A percentile compares a stretch with the other conserved stretches of the same genome.
Evolutionary conservation across 2,113 vertebrate species (phyloP).

Genomic region (Tursiops truncatus): DNA sequence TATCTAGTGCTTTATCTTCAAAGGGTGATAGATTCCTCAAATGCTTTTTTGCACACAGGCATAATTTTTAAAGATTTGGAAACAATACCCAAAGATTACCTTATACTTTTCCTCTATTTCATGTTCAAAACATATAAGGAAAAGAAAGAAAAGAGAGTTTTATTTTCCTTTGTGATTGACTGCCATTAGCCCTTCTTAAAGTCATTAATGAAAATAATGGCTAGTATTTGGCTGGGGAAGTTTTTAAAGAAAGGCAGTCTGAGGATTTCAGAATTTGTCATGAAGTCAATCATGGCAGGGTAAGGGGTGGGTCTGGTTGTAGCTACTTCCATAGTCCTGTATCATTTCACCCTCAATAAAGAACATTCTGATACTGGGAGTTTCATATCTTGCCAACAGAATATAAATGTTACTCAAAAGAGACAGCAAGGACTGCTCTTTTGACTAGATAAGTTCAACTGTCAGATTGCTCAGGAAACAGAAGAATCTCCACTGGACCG

Average conservation of each 20-base stretch:
- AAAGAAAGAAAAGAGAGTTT: neutral
- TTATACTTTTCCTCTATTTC: neutral
- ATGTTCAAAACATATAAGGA: neutral
- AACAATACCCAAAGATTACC: neutral
- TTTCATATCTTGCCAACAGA: neutral
- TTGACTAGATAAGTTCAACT: slow-evolving; percentile 1
- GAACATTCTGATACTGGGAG: neutral
- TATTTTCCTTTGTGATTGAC: neutral
- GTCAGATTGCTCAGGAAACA: slow-evolving; percentile 33
- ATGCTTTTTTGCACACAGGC: neutral
- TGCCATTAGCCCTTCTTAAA: neutral
- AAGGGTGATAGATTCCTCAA: neutral
- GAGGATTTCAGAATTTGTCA: neutral
- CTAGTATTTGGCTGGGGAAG: neutral
- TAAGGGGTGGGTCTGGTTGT: neutral
- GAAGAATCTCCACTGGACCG: neutral
- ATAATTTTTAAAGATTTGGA: neutral
- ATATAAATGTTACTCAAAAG: slow-evolving; percentile 19
- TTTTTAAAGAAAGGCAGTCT: neutral
- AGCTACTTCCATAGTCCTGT: neutral
- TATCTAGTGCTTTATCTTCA: neutral
- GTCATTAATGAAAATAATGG: neutral
- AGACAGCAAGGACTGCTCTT: neutral
- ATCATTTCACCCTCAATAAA: neutral
- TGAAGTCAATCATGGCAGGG: neutral